These are phyloP conservation scores for Orthosia incerta DNA, from an alignment of 2,888 invertebrate genomes.

Conservation along the genomic window DNA sequence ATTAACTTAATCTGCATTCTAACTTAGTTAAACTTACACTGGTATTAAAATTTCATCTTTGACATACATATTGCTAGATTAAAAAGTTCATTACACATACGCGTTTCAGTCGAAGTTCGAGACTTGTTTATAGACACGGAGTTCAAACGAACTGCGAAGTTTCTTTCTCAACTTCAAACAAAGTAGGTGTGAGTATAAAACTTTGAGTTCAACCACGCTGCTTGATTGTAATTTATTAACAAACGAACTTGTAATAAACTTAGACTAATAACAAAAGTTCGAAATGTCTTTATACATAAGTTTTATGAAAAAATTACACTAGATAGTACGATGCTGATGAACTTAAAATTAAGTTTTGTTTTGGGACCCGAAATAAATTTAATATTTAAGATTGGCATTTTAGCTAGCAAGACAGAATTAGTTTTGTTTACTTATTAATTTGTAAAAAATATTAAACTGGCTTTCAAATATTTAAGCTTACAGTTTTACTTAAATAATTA, in stretches of 20 bases:
- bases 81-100: constrained; percentile 44
- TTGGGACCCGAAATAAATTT: constrained; percentile 19
- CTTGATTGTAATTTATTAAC: constrained; percentile 61
- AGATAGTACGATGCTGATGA: constrained; percentile 14
- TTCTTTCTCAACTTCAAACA: constrained; percentile 52
- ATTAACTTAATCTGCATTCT: constrained; percentile 37
- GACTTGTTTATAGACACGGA: constrained; percentile 14
- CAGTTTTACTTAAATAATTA: constrained; percentile 15
- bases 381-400: constrained; percentile 41
- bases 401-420: constrained; percentile 35
- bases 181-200: constrained; percentile 51
- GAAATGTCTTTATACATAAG: constrained; percentile 28
- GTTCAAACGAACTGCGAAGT: constrained; percentile 35
- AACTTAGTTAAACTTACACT: constrained; percentile 36
- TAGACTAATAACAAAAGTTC: constrained; percentile 16
- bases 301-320: constrained; percentile 36
- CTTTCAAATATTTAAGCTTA: constrained; percentile 40
- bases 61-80: constrained; percentile 47
- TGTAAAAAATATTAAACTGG: constrained; percentile 20
- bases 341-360: constrained; percentile 48
- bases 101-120: constrained; percentile 28
- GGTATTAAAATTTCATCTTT: constrained; percentile 42
- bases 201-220: constrained; percentile 38
- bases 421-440: constrained; percentile 28
- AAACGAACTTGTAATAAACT: constrained; percentile 52